Percentiles rank a stretch among this genome's conserved stretches.
These are phyloP conservation scores for Oryzias celebensis DNA, from an alignment of 2,113 vertebrate species.

Conservation along the genomic window DNA sequence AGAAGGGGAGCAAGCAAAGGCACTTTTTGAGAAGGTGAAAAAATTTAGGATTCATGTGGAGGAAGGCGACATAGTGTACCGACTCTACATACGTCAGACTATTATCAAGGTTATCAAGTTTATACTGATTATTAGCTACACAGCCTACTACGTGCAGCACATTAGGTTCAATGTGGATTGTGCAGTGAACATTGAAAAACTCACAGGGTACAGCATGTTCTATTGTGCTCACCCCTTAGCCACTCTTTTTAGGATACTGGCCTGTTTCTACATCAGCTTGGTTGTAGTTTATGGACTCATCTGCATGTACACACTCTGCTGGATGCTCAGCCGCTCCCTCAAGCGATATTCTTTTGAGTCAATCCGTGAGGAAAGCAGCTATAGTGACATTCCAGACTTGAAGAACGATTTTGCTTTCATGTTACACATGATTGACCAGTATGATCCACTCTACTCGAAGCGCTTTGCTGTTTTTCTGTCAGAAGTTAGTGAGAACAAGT, in stretches of 20 bases:
- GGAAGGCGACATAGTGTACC: constrained; percentile 95
- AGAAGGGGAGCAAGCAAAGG: constrained; percentile 86
- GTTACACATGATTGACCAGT: constrained; percentile 97
- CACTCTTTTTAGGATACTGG: constrained; percentile 95
- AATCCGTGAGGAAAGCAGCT: constrained; percentile 96
- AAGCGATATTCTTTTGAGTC: constrained; percentile 98
- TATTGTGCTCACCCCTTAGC: constrained; percentile 94
- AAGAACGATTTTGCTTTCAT: constrained; percentile 99
- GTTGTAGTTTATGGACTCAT: constrained; percentile 93
- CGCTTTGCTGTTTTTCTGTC: constrained; percentile 96
- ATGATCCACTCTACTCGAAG: constrained; percentile 95
- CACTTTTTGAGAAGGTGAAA: constrained; percentile 85
- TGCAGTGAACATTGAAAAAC: constrained; percentile 87
- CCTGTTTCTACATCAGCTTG: constrained; percentile 94
- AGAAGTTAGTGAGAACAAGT: constrained; percentile 96
- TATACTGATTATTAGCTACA: constrained; percentile 92
- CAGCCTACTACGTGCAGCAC: constrained; percentile 87
- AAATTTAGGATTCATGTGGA: constrained; percentile 96
- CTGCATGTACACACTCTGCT: constrained; percentile 96
- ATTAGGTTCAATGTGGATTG: constrained; percentile 90
- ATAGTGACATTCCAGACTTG: constrained; percentile 94
- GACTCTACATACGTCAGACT: constrained; percentile 94
- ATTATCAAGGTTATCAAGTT: constrained; percentile 99
- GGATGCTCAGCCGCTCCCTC: constrained; percentile 93
- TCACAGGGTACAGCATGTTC: constrained; percentile 92